Base-by-base conservation (phyloP, 2,888 invertebrate species). In the Rapana venosa region DNA sequence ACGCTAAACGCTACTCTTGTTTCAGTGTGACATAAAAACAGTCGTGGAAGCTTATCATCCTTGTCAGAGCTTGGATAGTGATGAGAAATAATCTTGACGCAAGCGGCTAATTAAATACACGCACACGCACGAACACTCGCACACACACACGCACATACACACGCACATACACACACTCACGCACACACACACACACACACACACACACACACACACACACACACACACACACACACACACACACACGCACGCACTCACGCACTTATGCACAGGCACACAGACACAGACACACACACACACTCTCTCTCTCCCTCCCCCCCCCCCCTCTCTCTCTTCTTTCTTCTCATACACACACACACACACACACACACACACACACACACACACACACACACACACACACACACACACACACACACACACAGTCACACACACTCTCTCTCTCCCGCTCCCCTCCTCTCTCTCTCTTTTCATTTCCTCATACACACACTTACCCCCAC, bases 331-430 rank as follows among this genome's bases (percentile, higher is more conserved):
- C 87, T 17, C 4, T 17, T 22, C n/a, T 17, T n/a, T n/a, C n/a
- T n/a, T n/a, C n/a, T n/a, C n/a, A n/a, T n/a, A n/a, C n/a, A n/a
- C n/a, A n/a, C n/a, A 85, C 85, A 85, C 85, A 85, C 22, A 56
- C 56, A 26, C 85, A 56, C 36, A n/a, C 36, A 22, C 85, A 56
- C 85, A 87, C 87, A 87, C 87, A 61, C 87, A 61, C 66, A 32
- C 87, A 61, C 87, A 87, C 58, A 87, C 87, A 87, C 87, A 32
- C 87, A 87, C 87, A 32, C 87, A 87, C 87, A 87, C 87, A 87
- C 87, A 87, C 87, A 32, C 66, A 61, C 66, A 61, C 87, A 87
- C 87, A 61, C 15, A 61, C 66, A 61, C 66, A 61, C 66, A 87
- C 66, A 61, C 26, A 61, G 17, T 30, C 61, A 61, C 61, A 61